Evolutionary conservation across 2,888 invertebrate genomes (phyloP), one percentile per base, ranked within the genome.

Genomic region (Dione vanillae): DNA sequence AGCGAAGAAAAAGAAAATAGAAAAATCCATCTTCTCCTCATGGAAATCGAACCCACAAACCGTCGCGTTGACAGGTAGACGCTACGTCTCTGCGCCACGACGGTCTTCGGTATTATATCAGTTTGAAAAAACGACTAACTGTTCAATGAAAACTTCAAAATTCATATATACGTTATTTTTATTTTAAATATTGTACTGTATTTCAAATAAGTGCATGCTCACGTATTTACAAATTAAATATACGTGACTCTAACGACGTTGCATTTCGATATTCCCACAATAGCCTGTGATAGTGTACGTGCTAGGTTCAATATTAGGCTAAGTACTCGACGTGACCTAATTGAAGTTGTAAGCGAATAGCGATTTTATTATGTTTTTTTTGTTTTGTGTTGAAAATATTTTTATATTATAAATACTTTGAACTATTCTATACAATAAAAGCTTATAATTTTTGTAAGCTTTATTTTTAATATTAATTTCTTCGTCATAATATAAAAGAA

Each of bases 261-360:
- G 40, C 47, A 35, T 71, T 69, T 62, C 65, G 51, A 69, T 72
- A 65, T 66, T 67, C 59, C 49, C 40, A 69, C 66, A 72, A 68
- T 69, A 67, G 62, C 66, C 62, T 58, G 62, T 69, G 52, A 71
- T 61, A 70, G 54, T 40, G 67, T 70, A 67, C 67, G 74, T 67
- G 72, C 65, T 67, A 67, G 56, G 37, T 69, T 61, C 65, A 70
- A 70, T 74, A 74, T 74, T 70, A 52, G 49, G 70, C 70, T 70
- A 72, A 74, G 72, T 70, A 72, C 72, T 67, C 19, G 19, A 68
- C 45, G 64, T 45, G 56, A 47, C n/a, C 51, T 11, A 16, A 41
- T 14, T 35, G 37, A 70, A 58, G 49, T 51, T 35, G 52, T 16
- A 40, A 41, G 19, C 14, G 6, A 16, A 1, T 11, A 45, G 56